A percentile compares a stretch with the other conserved stretches of the same genome.
Conservation (phyloP, 2,888 invertebrate genomes). For the Apamea sordens region DNA sequence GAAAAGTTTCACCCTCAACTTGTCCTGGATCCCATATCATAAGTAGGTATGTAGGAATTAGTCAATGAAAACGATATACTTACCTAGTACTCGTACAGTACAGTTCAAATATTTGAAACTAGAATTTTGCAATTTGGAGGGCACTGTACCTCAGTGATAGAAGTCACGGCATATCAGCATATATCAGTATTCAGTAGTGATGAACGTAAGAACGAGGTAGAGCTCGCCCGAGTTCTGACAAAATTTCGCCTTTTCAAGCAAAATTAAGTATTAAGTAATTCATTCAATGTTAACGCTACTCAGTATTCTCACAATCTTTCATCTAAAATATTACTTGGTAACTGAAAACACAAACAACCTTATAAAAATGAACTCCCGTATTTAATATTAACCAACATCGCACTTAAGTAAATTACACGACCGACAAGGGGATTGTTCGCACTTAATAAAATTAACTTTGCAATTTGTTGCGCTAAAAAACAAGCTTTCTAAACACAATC, state of each 20-base stretch:
- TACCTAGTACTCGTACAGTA: too few relatives aligned
- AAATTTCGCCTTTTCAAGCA: neutral
- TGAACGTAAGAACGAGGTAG: too few relatives aligned
- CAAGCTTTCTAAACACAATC: conserved; percentile 65
- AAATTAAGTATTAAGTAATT: neutral
- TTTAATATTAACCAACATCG: conserved; percentile 37
- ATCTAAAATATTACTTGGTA: neutral
- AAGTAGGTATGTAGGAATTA: too few relatives aligned
- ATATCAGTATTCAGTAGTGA: too few relatives aligned
- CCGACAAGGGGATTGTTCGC: conserved; percentile 48
- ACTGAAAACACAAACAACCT: neutral
- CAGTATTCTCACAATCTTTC: neutral
- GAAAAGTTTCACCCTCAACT: neutral
- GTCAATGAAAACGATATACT: too few relatives aligned
- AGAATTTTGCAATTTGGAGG: neutral
- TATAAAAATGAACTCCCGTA: conserved; percentile 7
- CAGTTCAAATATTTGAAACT: too few relatives aligned
- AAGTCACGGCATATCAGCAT: neutral
- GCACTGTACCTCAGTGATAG: neutral
- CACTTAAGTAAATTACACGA: conserved; percentile 57
- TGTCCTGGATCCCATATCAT: neutral
- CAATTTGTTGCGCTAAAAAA: conserved; percentile 62
- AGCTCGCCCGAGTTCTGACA: neutral
- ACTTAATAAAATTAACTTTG: conserved; percentile 66
- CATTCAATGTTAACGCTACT: neutral